Evolutionary conservation across 2,797 vertebrate genomes (phyloP), one percentile per base, ranked within the genome.

Genomic region (Dendrocincla fuliginosa): DNA sequence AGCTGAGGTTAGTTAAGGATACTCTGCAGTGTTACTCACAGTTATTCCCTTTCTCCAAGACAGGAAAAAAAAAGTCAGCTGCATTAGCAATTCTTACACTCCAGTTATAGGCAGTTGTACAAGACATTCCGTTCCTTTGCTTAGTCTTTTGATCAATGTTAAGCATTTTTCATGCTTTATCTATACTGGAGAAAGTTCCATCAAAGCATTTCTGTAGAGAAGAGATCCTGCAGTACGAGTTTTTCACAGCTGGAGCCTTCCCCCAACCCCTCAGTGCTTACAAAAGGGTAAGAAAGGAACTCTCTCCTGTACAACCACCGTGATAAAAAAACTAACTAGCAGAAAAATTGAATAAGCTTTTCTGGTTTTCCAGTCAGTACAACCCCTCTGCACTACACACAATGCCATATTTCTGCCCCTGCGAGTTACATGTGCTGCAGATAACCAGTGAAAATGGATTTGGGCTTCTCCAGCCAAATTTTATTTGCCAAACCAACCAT

Each of bases 1-100:
- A 82, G 90, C 89, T 64, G 83, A 80, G 95, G 95, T 96, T 76
- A 96, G 74, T 24, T 95, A 67, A 94, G 95, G 93, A 90, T 53
- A 96, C 32, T 59, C 81, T 93, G 86, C 59, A 95, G 60, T 15
- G 1, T 87, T 89, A 87, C 90, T 96, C 87, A 84, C 64, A 85
- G 84, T 84, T 93, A 85, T 42, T 95, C 68, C 87, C 32, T 93
- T 92, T 91, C 90, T 92, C 57, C 37, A 71, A 87, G 39, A 15
- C 35, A 73, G 64, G 41, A 23, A 73, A 73, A 63, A 68, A 73
- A 22, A 30, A 59, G 77, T 53, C 93, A 95, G 77, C 60, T 71
- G 49, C 77, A 63, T 61, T 76, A 93, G 61, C 63, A 94, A 44
- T 63, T 79, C 49, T 53, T 89, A 83, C 55, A 90, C 42, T 81